Conservation (phyloP, 1,140 invertebrate species). For the Drosophila lacertosa region DNA sequence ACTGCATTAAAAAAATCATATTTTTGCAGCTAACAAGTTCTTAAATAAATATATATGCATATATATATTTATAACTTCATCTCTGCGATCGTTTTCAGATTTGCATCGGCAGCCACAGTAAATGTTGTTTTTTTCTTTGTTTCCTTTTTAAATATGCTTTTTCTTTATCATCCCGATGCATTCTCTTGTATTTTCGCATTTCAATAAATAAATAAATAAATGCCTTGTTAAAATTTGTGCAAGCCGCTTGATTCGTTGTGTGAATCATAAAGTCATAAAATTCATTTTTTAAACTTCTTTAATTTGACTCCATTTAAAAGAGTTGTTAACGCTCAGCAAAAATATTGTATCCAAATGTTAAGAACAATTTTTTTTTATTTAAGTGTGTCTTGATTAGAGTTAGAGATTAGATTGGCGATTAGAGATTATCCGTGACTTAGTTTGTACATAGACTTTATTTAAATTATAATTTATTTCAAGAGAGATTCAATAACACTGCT, state of each 20-base stretch:
- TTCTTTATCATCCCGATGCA: slow-evolving; percentile 69
- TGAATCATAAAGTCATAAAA: slow-evolving; percentile 46
- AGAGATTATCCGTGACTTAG: too few relatives aligned
- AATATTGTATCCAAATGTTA: too few relatives aligned
- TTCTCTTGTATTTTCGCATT: slow-evolving; percentile 36
- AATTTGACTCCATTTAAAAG: background rate
- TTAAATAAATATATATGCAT: slow-evolving; percentile 19
- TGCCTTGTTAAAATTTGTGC: slow-evolving; percentile 57
- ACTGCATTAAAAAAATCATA: background rate
- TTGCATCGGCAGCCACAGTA: slow-evolving; percentile 57
- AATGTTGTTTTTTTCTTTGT: slow-evolving; percentile 46
- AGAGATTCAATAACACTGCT: background rate
- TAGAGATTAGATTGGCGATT: too few relatives aligned
- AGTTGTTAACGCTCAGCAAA: background rate
- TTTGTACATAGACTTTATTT: too few relatives aligned
- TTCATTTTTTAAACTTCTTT: slow-evolving; percentile 7
- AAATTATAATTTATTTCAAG: too few relatives aligned
- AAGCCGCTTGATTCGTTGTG: slow-evolving; percentile 44
- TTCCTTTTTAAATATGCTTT: slow-evolving; percentile 26
- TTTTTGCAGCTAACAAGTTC: slow-evolving; percentile 49
- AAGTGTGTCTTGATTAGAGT: too few relatives aligned
- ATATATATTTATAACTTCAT: slow-evolving; percentile 11
- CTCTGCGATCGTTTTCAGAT: slow-evolving; percentile 17
- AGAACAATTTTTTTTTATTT: too few relatives aligned
- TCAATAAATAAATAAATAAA: too few relatives aligned